phyloP scores from a whole-genome alignment of 2,888 invertebrate genomes.

The Macrophya annulata region DNA sequence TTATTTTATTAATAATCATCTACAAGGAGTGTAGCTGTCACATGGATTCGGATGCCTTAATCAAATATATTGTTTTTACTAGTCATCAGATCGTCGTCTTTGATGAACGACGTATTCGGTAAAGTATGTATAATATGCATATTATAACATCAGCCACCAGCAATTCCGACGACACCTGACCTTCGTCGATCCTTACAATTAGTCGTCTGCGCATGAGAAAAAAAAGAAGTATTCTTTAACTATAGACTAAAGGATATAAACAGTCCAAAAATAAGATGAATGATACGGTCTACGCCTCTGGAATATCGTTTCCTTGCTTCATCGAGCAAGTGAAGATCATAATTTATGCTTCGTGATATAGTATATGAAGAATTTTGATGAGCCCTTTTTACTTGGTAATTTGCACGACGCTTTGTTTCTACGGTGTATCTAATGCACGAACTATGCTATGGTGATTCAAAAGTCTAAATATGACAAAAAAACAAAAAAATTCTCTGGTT shows the following conservation, averaged over 20 bases:
- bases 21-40: not conserved
- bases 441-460: not conserved
- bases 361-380: not conserved
- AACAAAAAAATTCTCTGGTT: not conserved
- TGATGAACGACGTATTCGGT: not conserved
- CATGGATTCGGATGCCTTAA: not conserved
- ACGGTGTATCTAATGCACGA: not conserved
- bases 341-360: not conserved
- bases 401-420: not conserved
- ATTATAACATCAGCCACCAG: not conserved
- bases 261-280: conserved; percentile 2
- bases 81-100: not conserved
- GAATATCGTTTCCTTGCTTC: not conserved
- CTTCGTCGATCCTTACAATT: conserved; percentile 2
- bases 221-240: not conserved
- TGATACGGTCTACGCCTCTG: not conserved
- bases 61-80: not conserved
- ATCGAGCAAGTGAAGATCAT: not conserved
- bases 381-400: not conserved
- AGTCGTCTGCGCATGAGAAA: not conserved
- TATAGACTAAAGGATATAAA: not conserved
- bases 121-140: not conserved
- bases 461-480: not conserved
- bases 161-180: not conserved
- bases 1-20: conserved; percentile 37